Evolutionary conservation across 2,888 invertebrate species (phyloP), one percentile per base, ranked within the genome.

Genomic region (Neoaliturus tenellus): DNA sequence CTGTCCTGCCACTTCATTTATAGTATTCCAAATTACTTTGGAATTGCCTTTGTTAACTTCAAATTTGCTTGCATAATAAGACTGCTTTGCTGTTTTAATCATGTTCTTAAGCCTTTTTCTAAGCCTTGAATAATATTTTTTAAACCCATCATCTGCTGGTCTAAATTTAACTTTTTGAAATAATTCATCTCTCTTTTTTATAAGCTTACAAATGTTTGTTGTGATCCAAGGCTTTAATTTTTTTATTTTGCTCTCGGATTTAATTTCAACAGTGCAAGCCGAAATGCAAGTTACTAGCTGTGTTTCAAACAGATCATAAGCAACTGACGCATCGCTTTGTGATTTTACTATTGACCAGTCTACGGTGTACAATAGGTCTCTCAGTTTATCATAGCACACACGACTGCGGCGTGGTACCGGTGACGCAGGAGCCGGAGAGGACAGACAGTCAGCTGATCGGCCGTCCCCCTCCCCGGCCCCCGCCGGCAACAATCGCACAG

Each of bases 151-250:
- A 31, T 31, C 62, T 28, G 17, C 31, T 6, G 5, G 28, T 31
- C 62, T 62, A 31, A 62, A 25, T 25, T 62, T 62, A 23, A 62
- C 31, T 25, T 62, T 25, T 62, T 62, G 10, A 31, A 62, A 62
- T 25, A 62, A 25, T 28, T 62, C 25, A 25, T 62, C 25, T 62
- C 62, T 25, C 25, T 62, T 25, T 23, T 62, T 17, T 28, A 62
- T 62, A 2, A 25, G 4, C 17, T 62, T 25, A 62, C 25, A 62
- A 28, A 62, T 62, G 17, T 62, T 62, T 3, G 5, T 12, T 28
- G 62, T 62, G 6, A 62, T 62, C 62, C 62, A 62, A 25, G 62
- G 62, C 25, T 62, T 62, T 62, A 62, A 62, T 31, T 31, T 10
- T 25, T 62, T 62, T 28, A 10, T 28, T 62, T 62, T 62, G 5